Evolutionary conservation across 1,140 invertebrate genomes (phyloP).

Genomic region (Heterodera schachtii): DNA sequence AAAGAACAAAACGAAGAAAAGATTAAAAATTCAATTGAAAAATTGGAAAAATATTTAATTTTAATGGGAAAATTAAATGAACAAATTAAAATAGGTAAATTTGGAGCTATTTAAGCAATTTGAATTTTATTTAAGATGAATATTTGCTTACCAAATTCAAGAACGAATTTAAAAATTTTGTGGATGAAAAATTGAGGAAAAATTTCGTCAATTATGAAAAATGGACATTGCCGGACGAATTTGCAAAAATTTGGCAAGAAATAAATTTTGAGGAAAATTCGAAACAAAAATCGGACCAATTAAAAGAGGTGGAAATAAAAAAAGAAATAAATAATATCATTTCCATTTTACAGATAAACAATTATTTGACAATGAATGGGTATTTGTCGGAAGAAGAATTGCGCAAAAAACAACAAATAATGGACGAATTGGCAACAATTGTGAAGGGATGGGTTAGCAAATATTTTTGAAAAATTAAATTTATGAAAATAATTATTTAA

Average conservation of each 20-base stretch:
- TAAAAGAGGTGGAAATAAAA: not conserved
- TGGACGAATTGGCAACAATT: not conserved
- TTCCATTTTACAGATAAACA: not conserved
- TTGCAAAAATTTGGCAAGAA: conserved; percentile 1
- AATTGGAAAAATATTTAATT: conserved; percentile 5
- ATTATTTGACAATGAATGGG: not conserved
- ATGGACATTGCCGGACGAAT: not conserved
- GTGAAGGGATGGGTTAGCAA: not conserved
- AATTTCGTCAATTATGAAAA: not conserved
- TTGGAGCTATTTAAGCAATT: not conserved
- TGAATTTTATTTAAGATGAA: not conserved
- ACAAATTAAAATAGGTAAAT: not conserved
- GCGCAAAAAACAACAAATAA: not conserved
- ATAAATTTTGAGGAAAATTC: not conserved
- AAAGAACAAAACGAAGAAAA: not conserved
- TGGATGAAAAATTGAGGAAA: not conserved
- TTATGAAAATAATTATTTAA: not conserved
- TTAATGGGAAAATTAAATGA: not conserved
- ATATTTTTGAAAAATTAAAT: not conserved
- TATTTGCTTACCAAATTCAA: not conserved
- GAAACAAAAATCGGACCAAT: not conserved
- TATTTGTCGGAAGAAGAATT: not conserved
- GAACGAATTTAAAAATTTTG: not conserved
- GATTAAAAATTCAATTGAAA: not conserved
- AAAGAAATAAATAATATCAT: not conserved